Evolutionary conservation across 2,797 vertebrate genomes (phyloP).

Genomic region (Mallotus villosus): DNA sequence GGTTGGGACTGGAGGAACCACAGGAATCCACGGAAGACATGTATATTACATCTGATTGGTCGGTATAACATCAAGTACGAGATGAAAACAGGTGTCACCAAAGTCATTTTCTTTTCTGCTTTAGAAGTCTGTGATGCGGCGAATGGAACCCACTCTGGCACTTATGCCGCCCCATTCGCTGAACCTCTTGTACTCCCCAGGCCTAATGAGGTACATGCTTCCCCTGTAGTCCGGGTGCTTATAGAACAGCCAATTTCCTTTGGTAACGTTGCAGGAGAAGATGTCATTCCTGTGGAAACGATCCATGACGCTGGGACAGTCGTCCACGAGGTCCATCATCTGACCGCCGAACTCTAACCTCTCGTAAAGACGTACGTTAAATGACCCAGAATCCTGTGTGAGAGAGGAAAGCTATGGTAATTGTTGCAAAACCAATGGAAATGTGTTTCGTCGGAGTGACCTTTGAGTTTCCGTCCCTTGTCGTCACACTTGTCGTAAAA

Average conservation of each 20-base stretch:
- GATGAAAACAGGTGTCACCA: too few relatives aligned
- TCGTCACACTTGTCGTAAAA: neutral
- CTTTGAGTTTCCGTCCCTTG: neutral
- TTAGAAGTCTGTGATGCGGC: constrained; percentile 61
- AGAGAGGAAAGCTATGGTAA: neutral
- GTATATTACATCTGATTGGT: too few relatives aligned
- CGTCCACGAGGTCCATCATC: constrained; percentile 67
- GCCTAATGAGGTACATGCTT: constrained; percentile 63
- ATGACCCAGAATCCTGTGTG: constrained; percentile 40
- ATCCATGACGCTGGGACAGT: constrained; percentile 70
- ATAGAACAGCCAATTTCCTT: constrained; percentile 68
- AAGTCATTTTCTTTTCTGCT: neutral
- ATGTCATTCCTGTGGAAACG: constrained; percentile 63
- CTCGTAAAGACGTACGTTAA: constrained; percentile 66
- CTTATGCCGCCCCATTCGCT: constrained; percentile 65
- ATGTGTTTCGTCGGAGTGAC: neutral
- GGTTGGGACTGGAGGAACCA: too few relatives aligned
- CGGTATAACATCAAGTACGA: too few relatives aligned
- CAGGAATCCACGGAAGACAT: too few relatives aligned
- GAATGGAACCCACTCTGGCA: constrained; percentile 68
- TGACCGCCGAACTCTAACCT: constrained; percentile 71
- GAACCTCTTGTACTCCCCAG: constrained; percentile 67
- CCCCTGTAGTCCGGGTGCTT: constrained; percentile 64
- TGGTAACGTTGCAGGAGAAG: constrained; percentile 68
- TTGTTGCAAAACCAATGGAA: neutral